phyloP scores from a whole-genome alignment of 2,888 invertebrate genomes.

The Tholera decimalis region DNA sequence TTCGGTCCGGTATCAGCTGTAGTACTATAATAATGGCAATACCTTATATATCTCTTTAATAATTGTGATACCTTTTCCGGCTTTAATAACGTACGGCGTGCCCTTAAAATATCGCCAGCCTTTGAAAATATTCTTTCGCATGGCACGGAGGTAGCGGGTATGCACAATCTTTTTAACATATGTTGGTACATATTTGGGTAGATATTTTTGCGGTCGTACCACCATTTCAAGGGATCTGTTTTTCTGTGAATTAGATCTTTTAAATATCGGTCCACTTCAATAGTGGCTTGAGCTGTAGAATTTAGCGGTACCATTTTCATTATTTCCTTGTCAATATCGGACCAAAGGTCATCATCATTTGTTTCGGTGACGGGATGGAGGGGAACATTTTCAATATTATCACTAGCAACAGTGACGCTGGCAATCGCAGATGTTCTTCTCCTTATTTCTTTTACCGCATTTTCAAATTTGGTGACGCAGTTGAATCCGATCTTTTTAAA shows the following conservation, averaged over 20 bases:
- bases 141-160: constrained; percentile 30
- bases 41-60: constrained; percentile 18
- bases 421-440: constrained; percentile 30
- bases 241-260: constrained; percentile 22
- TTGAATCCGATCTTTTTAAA: constrained; percentile 27
- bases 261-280: constrained; percentile 29
- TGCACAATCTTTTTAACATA: constrained; percentile 26
- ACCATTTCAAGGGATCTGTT: constrained; percentile 28
- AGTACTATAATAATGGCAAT: constrained; percentile 1
- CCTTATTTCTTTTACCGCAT: constrained; percentile 29
- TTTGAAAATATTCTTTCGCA: constrained; percentile 21
- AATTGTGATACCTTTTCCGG: constrained; percentile 31
- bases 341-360: constrained; percentile 30
- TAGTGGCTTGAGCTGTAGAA: constrained; percentile 27
- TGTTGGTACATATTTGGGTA: constrained; percentile 26
- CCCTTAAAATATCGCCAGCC: constrained; percentile 30
- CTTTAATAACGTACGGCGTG: constrained; percentile 16
- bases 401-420: constrained; percentile 23
- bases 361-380: constrained; percentile 19
- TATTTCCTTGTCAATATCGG: constrained; percentile 24
- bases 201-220: constrained; percentile 24
- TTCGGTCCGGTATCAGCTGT: too few relatives aligned
- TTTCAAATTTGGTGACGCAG: constrained; percentile 26
- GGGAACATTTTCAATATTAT: constrained; percentile 16
- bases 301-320: constrained; percentile 31